Evolutionary conservation across 2,888 invertebrate species (phyloP).

Genomic region (Reticulitermes lucifugus): DNA sequence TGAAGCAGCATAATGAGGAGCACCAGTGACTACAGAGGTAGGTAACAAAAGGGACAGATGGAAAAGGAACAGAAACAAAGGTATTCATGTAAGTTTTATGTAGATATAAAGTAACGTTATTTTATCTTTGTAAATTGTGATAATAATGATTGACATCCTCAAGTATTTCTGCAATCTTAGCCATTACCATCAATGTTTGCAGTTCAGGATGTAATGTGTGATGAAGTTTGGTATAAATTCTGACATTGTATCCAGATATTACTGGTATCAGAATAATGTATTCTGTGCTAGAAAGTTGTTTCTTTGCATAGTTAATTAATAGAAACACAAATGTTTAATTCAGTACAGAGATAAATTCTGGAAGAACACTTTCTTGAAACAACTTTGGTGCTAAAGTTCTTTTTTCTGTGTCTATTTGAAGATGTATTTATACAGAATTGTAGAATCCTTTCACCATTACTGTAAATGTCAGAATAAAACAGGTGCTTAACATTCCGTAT

Average conservation of each 20-base stretch:
- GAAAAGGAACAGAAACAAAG: slow-evolving; percentile 9
- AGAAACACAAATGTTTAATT: too few relatives aligned
- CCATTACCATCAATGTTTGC: background rate
- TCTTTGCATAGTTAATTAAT: too few relatives aligned
- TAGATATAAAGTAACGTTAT: background rate
- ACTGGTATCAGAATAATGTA: too few relatives aligned
- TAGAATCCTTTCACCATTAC: too few relatives aligned
- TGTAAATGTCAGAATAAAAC: too few relatives aligned
- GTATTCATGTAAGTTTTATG: slow-evolving; percentile 12
- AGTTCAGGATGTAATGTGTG: background rate
- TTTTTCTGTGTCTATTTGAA: too few relatives aligned
- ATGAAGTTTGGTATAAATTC: background rate
- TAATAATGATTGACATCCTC: background rate
- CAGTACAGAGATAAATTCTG: too few relatives aligned
- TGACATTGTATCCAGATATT: slow-evolving; percentile 8
- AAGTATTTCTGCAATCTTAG: slow-evolving; percentile 15
- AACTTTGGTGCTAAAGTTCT: too few relatives aligned
- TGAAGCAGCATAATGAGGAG: background rate
- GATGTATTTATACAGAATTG: too few relatives aligned
- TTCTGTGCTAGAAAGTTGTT: too few relatives aligned
- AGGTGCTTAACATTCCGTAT: too few relatives aligned
- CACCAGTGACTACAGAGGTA: slow-evolving; percentile 10
- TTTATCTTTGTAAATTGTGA: background rate
- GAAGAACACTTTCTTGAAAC: too few relatives aligned
- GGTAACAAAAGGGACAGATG: slow-evolving; percentile 35